Base-by-base conservation (phyloP, 2,888 invertebrate genomes). In the Hydrotaea cyrtoneurina region DNA sequence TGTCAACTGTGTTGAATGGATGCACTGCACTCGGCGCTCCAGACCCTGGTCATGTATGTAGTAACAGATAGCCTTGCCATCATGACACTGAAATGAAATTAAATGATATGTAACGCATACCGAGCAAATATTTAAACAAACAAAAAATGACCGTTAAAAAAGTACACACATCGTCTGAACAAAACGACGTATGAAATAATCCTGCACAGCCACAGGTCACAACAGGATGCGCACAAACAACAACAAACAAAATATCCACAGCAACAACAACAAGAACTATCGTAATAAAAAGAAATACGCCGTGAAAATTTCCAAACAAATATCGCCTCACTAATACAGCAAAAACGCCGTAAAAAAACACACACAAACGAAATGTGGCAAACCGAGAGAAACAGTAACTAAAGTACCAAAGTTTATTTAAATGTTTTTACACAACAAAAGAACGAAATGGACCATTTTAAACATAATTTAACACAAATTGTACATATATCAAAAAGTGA, bases 1-100 rank as follows among this genome's bases (percentile, higher is more conserved):
- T 85, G 82, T 82, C 82, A 85, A 85, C 85, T 85, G 17, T 79
- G 77, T 82, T 82, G 82, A 82, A 79, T 53, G 69, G 79, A 77
- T 85, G 78, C 80, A 78, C 21, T 85, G 77, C 80, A 80, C n/a
- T 21, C 15, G 8, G 46, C 15, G 21, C 69, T 69, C 43, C 66
- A 69, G 19, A 69, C 23, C 19, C 43, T 69, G 69, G 46, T 23
- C 69, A 69, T 31, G 31, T 31, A 46, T 69, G 23, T 46, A 62
- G 62, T 8, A n/a, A 62, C 4, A 1, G 19, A 46, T 23, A 43
- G 46, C 69, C 15, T 46, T 43, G 19, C 31, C 7, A 7, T 21
- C 78, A 74, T 69, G 71, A 26, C 77, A 77, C 80, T 85, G 71
- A 82, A 84, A 80, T 83, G 77, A 83, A 84, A 84, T 83, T 84